phyloP scores from a whole-genome alignment of 2,797 vertebrate species.

The Myioborus melanocephalus region DNA sequence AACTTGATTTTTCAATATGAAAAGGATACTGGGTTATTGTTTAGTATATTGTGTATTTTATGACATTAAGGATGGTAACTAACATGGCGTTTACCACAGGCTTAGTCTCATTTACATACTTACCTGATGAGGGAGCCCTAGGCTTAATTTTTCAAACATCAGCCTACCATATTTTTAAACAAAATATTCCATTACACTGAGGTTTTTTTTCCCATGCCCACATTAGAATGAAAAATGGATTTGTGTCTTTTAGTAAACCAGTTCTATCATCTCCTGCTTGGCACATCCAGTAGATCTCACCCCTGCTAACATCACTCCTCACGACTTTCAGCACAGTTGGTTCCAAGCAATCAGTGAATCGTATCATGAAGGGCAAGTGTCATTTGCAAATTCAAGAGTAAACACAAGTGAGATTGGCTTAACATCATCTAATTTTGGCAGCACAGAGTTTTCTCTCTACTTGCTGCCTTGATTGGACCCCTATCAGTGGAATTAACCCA shows the following conservation, averaged over 20 bases:
- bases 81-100: not conserved
- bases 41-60: not conserved
- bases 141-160: not conserved
- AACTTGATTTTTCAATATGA: not conserved
- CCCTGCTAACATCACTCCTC: not conserved
- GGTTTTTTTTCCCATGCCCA: not conserved
- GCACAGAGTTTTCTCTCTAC: not conserved
- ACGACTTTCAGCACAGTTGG: not conserved
- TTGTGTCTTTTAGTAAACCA: not conserved
- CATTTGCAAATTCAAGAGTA: not conserved
- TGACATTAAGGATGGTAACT: not conserved
- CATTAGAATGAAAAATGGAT: not conserved
- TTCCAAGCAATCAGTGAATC: not conserved
- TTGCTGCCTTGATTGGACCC: not conserved
- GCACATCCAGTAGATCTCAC: not conserved
- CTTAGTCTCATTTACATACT: not conserved
- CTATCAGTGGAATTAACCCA: not conserved
- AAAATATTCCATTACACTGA: not conserved
- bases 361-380: not conserved
- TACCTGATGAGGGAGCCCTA: constrained; percentile 54
- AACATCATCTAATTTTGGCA: not conserved
- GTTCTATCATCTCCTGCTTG: not conserved
- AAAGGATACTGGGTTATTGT: not conserved
- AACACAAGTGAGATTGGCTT: not conserved
- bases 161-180: not conserved